phyloP scores from a whole-genome alignment of 2,113 vertebrate species.

The Formicarius rufipectus region DNA sequence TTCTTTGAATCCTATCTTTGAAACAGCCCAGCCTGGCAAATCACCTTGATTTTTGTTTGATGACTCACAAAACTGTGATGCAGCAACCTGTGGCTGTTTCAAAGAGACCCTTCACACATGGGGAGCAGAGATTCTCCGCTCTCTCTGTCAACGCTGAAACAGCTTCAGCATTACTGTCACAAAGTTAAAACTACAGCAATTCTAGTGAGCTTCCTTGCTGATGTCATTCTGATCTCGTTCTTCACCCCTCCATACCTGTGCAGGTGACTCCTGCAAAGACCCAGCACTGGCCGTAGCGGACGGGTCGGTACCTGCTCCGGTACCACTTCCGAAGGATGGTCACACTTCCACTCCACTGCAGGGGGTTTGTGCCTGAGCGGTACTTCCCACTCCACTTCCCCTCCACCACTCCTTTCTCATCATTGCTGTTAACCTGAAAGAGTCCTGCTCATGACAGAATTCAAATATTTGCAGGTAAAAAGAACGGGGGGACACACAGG shows the following conservation, averaged over 20 bases:
- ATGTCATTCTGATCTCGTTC: background rate
- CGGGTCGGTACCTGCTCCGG: constrained; percentile 8
- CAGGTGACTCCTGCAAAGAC: constrained; percentile 83
- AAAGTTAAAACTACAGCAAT: background rate
- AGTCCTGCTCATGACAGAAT: background rate
- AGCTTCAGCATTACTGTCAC: background rate
- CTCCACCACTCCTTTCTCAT: constrained; percentile 81
- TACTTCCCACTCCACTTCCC: constrained; percentile 64
- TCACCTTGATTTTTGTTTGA: background rate
- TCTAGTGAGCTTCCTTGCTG: background rate
- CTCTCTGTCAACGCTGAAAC: background rate
- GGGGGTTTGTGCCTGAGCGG: constrained; percentile 50
- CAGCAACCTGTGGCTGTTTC: background rate
- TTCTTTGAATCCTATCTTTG: background rate
- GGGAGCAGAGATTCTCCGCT: background rate
- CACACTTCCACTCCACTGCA: constrained; percentile 76
- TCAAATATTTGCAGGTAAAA: background rate
- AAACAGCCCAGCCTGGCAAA: background rate
- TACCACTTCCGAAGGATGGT: constrained; percentile 73
- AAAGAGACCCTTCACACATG: background rate
- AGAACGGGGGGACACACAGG: background rate
- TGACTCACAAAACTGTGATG: background rate
- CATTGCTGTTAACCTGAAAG: constrained; percentile 81
- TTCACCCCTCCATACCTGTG: constrained; percentile 65
- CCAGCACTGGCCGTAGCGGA: constrained; percentile 84